These are phyloP conservation scores for Cebidichthys violaceus DNA, from an alignment of 2,113 vertebrate genomes.

Conservation along the genomic window DNA sequence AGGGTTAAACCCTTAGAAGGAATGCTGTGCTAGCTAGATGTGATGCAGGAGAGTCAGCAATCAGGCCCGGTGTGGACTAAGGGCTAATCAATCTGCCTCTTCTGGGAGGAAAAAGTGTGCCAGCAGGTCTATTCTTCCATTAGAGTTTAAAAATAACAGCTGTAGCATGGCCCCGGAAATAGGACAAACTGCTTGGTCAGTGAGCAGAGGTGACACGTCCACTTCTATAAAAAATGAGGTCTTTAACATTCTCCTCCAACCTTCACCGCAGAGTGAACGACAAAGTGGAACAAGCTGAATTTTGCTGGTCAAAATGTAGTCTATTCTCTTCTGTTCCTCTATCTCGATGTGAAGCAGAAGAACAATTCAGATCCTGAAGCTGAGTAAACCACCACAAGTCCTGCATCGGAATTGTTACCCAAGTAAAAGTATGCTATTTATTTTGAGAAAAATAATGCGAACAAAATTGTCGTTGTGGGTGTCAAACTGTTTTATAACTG, in stretches of 20 bases:
- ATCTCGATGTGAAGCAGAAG: background rate
- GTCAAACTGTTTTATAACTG: background rate
- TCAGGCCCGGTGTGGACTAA: constrained; percentile 46
- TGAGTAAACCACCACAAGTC: background rate
- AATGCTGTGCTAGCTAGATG: constrained; percentile 46
- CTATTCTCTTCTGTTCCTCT: background rate
- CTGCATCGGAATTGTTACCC: background rate
- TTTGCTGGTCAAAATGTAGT: background rate
- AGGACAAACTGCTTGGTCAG: constrained; percentile 55
- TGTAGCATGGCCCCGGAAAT: constrained; percentile 26
- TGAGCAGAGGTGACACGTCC: constrained; percentile 38
- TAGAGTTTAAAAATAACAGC: constrained; percentile 60
- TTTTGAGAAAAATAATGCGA: background rate
- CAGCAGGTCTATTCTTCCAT: constrained; percentile 59
- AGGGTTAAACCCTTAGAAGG: constrained; percentile 10
- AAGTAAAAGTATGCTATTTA: background rate
- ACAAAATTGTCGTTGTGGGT: background rate
- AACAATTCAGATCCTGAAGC: background rate
- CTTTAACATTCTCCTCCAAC: constrained; percentile 11
- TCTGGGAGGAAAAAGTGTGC: constrained; percentile 46
- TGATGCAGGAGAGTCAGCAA: constrained; percentile 58
- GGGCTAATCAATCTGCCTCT: constrained; percentile 67
- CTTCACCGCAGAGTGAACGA: background rate
- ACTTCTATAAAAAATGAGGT: constrained; percentile 19
- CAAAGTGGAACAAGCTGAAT: background rate